phyloP scores from a whole-genome alignment of 2,888 invertebrate genomes.

The Lacanobia wlatinum region DNA sequence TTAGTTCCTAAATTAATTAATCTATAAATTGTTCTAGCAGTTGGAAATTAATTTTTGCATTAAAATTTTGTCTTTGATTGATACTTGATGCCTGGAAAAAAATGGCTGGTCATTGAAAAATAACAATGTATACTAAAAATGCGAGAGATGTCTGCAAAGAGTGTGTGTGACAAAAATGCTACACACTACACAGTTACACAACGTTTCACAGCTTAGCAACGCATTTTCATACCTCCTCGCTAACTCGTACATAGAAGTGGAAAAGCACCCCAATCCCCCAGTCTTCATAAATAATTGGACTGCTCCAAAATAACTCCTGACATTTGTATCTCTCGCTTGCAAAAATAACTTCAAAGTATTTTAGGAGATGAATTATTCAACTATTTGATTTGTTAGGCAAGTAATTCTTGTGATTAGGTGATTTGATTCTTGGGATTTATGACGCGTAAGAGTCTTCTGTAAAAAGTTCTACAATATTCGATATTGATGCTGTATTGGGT shows the following conservation, averaged over 20 bases:
- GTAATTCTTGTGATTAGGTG: slow-evolving; percentile 5
- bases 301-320: slow-evolving; percentile 24
- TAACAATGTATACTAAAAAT: not conserved
- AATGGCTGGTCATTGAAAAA: too few relatives aligned
- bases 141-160: not conserved
- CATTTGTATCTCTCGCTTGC: slow-evolving; percentile 36
- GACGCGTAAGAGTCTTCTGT: too few relatives aligned
- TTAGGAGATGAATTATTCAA: slow-evolving; percentile 47
- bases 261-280: not conserved
- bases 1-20: too few relatives aligned
- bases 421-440: slow-evolving; percentile 2
- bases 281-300: slow-evolving; percentile 36
- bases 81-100: too few relatives aligned
- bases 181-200: too few relatives aligned
- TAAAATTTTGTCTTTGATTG: too few relatives aligned
- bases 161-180: too few relatives aligned
- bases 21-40: too few relatives aligned
- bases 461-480: not conserved
- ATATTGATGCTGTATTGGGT: too few relatives aligned
- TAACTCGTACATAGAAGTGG: not conserved
- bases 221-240: not conserved
- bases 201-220: not conserved
- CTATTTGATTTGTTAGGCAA: slow-evolving; percentile 32
- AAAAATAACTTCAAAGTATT: slow-evolving; percentile 34
- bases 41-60: too few relatives aligned